Conservation (phyloP, 2,797 vertebrate species). For the Serranus cabrilla region DNA sequence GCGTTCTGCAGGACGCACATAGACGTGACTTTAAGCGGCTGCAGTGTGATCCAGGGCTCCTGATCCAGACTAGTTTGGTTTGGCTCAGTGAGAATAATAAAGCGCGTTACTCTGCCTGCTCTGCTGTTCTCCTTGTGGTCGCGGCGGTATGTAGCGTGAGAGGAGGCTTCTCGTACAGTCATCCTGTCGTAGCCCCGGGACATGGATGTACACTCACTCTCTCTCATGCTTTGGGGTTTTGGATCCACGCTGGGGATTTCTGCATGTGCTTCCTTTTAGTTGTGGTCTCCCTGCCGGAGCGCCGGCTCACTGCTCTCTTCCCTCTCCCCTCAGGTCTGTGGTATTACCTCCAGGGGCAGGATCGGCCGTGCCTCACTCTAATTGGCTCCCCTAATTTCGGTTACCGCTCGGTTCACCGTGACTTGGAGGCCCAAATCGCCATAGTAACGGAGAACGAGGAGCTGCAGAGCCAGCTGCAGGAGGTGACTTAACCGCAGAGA, state of each 20-base stretch:
- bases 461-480: conserved; percentile 93
- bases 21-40: too few species aligned
- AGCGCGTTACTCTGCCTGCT: conserved; percentile 22
- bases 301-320: conserved; percentile 20
- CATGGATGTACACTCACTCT: conserved; percentile 71
- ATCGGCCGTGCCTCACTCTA: conserved; percentile 94
- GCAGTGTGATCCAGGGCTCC: too few species aligned
- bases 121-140: conserved; percentile 59
- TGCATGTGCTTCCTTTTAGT: conserved; percentile 74
- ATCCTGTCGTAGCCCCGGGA: conserved; percentile 65
- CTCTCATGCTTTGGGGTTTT: conserved; percentile 72
- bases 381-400: conserved; percentile 99
- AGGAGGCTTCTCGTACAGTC: conserved; percentile 61
- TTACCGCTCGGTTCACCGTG: conserved; percentile 96
- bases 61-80: conserved; percentile 30
- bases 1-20: too few species aligned
- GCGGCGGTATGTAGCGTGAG: conserved; percentile 69
- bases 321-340: conserved; percentile 90
- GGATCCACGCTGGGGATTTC: conserved; percentile 77
- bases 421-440: conserved; percentile 97
- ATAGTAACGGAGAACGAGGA: conserved; percentile 94
- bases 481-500: conserved; percentile 81
- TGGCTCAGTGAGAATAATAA: conserved; percentile 37
- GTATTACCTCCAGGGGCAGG: conserved; percentile 93
- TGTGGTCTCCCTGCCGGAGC: conserved; percentile 73